Percentiles rank a stretch among this genome's conserved stretches.
phyloP scores from a whole-genome alignment of 2,888 invertebrate species.

The Ichneumoninae sp. region DNA sequence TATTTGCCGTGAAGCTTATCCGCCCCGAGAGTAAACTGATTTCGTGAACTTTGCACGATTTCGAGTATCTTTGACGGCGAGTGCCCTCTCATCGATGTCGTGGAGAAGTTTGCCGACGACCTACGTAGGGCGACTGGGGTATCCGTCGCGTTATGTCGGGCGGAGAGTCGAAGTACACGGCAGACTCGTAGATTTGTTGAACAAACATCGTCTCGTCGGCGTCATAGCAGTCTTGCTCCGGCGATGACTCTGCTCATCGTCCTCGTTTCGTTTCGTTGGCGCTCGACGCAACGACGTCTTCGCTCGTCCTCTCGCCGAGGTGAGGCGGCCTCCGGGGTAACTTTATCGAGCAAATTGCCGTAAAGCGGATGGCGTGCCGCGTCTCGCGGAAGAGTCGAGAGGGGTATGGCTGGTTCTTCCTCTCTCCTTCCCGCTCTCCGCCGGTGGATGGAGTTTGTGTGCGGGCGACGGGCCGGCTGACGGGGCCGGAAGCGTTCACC shows the following conservation, averaged over 20 bases:
- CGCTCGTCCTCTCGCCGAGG: slow-evolving; percentile 40
- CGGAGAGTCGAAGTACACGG: not conserved
- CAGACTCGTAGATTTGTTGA: slow-evolving; percentile 31
- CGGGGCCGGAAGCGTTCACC: slow-evolving; percentile 46
- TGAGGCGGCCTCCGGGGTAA: slow-evolving; percentile 45
- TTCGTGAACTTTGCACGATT: slow-evolving; percentile 6
- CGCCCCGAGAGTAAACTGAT: not conserved
- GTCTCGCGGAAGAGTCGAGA: slow-evolving; percentile 32
- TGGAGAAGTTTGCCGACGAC: slow-evolving; percentile 3
- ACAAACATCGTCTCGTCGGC: slow-evolving; percentile 23
- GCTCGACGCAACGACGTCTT: slow-evolving; percentile 43
- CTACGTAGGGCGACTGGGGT: not conserved
- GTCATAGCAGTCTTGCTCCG: not conserved
- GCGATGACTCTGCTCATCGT: not conserved
- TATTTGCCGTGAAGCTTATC: not conserved
- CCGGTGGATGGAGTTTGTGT: slow-evolving; percentile 13
- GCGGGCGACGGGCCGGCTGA: slow-evolving; percentile 40
- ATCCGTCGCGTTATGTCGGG: not conserved
- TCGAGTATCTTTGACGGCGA: slow-evolving; percentile 6
- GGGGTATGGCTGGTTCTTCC: slow-evolving; percentile 6
- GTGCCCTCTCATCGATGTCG: not conserved
- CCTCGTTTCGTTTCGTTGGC: slow-evolving; percentile 37
- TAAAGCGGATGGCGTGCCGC: slow-evolving; percentile 51
- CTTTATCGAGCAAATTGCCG: slow-evolving; percentile 64
- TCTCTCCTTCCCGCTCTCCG: not conserved